Evolutionary conservation across 2,797 vertebrate genomes (phyloP).

Genomic region (Oryzias dopingdopingensis): DNA sequence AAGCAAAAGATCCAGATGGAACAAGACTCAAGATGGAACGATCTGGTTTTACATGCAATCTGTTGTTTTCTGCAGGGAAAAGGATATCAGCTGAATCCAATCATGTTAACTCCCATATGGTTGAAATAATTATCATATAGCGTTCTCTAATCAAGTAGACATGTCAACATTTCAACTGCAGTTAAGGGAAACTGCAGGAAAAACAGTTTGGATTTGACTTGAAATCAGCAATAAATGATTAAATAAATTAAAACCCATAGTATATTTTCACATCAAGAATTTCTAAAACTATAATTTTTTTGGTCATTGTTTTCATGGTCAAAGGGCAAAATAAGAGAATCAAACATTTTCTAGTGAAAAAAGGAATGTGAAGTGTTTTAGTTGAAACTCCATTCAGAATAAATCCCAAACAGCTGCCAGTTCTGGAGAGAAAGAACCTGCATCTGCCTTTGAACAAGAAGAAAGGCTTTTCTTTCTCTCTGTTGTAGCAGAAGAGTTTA

Average conservation of each 20-base stretch:
- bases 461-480: slow-evolving; percentile 36
- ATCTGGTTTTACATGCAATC: slow-evolving; percentile 55
- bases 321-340: slow-evolving; percentile 14
- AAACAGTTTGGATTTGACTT: no score
- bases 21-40: slow-evolving; percentile 16
- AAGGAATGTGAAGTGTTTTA: slow-evolving; percentile 32
- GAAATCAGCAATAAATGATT: no score
- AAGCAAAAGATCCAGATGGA: slow-evolving; percentile 57
- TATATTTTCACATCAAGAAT: not conserved
- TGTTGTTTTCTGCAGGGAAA: slow-evolving; percentile 45
- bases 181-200: no score
- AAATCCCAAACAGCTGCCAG: slow-evolving; percentile 51
- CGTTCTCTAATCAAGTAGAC: slow-evolving; percentile 19
- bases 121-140: slow-evolving; percentile 26
- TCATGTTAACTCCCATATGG: slow-evolving; percentile 40
- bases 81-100: slow-evolving; percentile 30
- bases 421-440: slow-evolving; percentile 38
- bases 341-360: slow-evolving; percentile 13
- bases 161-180: not conserved
- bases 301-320: slow-evolving; percentile 5
- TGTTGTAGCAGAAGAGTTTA: slow-evolving; percentile 13
- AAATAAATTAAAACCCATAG: not conserved
- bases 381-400: slow-evolving; percentile 37
- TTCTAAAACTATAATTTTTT: slow-evolving; percentile 1
- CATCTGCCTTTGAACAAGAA: slow-evolving; percentile 52